Base-by-base conservation (phyloP, 2,888 invertebrate species). In the Diogma glabrata region DNA sequence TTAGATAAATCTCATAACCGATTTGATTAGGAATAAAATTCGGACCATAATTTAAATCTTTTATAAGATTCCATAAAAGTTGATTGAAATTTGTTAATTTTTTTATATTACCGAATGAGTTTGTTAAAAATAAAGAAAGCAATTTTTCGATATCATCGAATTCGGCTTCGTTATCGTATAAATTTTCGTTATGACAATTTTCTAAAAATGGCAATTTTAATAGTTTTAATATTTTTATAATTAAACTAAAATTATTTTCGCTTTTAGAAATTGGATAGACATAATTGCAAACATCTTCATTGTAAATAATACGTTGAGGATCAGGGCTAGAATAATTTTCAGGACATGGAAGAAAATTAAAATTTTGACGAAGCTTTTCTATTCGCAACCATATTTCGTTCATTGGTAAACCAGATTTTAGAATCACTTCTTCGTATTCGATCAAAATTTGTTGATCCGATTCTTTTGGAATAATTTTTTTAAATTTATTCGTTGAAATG, bases 371-470 rank as follows among this genome's bases (percentile, higher is more conserved):
- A 51, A 84, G 69, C 10, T 80, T 79, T 68, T 87, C 87, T 53
- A 82, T 77, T 54, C 87, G 76, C 57, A 81, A 70, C 88, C 87
- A 88, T 56, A 87, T 72, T 57, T 81, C 80, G 62, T 79, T 76
- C 61, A 82, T 70, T 22, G 87, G 87, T 62, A 89, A 69, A 48
- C 82, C 79, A 48, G 79, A 77, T 30, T 68, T 72, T 49, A 82
- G 63, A 47, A 82, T 74, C 2, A 77, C 65, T 60, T 82, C 81
- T 63, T 83, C 82, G 57, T 77, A 70, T 47, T 77, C 78, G 47
- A 77, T 71, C 58, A 74, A 57, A 2, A 59, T 59, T 4, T 57
- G 54, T 52, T 70, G 69, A 36, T 64, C 65, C 1, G 55, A 57
- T 2, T 62, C 63, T 1, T 55, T 36, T 0, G 66, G 66, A 50